Evolutionary conservation across 2,888 invertebrate species (phyloP), one percentile per base, ranked within the genome.

Genomic region (Hyppa rectilinea): DNA sequence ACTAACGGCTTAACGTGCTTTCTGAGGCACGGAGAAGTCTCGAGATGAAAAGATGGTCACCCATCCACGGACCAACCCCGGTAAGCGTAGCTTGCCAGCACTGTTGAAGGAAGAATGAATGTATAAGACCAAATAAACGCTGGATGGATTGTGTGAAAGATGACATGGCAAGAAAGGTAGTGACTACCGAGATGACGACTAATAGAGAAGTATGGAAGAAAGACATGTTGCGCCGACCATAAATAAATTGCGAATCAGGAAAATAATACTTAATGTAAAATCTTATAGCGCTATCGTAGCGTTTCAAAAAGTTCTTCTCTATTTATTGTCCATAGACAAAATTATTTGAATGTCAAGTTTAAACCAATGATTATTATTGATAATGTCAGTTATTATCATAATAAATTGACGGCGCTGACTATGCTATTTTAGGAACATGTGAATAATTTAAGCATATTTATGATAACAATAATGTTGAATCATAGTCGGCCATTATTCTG

Each of bases 391-490:
- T 29, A 36, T 23, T 26, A 38, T 69, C 31, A 26, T 68, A 68
- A 43, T 53, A 43, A 29, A 69, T 49, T 40, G 26, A 26, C 34
- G 34, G 4, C 12, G 4, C 47, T 49, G 26, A 47, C n/a, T 17
- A 1, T 14, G 29, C n/a, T 34, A 29, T 49, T 50, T 72, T 1
- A 10, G n/a, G 23, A 20, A n/a, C 26, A 40, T 6, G 23, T 69
- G 45, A 40, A 38, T 34, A 72, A 59, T 59, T 40, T 43, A 17
- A 36, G 29, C 26, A 36, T 2, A 38, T 29, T 47, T 7, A 17
- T 17, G 64, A 29, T 74, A 71, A 71, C n/a, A 20, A 29, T 49
- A 26, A 12, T 6, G 12, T 36, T 56, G 55, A 75, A 6, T 72
- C 34, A 47, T 31, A 14, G 14, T 29, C n/a, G 17, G 0, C 5